A percentile compares a stretch with the other conserved stretches of the same genome.
Conservation (phyloP, 2,888 invertebrate species). For the Achlya flavicornis region DNA sequence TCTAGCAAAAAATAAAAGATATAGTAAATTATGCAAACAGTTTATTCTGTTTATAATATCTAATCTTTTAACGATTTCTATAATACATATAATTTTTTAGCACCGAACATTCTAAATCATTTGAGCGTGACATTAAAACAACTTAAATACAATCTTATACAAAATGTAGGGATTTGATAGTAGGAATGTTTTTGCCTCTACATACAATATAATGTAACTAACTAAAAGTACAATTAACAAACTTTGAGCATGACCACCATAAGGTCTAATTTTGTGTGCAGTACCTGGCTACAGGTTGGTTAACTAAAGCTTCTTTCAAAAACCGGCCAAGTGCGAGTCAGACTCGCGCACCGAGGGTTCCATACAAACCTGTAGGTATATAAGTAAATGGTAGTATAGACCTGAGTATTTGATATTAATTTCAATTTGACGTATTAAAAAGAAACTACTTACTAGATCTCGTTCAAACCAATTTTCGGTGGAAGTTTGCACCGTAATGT, state of each 20-base stretch:
- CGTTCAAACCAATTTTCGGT: no score
- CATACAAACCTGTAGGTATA: no score
- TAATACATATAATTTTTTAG: slow-evolving; percentile 48
- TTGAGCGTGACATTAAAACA: slow-evolving; percentile 46
- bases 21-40: slow-evolving; percentile 26
- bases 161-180: slow-evolving; percentile 23
- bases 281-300: no score
- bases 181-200: slow-evolving; percentile 6
- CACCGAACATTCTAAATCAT: slow-evolving; percentile 50
- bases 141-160: slow-evolving; percentile 26
- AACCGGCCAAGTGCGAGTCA: no score
- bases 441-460: no score
- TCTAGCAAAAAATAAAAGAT: slow-evolving; percentile 18
- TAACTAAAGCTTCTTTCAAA: no score
- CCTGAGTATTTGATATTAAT: no score
- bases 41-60: slow-evolving; percentile 6
- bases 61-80: slow-evolving; percentile 27
- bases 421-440: no score
- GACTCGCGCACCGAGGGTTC: no score
- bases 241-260: neutral
- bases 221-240: neutral
- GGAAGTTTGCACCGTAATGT: no score
- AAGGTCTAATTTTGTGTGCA: no score
- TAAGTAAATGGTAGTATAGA: no score
- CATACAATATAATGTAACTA: neutral